Conservation (phyloP, 2,113 vertebrate species). For the Limanda limanda region DNA sequence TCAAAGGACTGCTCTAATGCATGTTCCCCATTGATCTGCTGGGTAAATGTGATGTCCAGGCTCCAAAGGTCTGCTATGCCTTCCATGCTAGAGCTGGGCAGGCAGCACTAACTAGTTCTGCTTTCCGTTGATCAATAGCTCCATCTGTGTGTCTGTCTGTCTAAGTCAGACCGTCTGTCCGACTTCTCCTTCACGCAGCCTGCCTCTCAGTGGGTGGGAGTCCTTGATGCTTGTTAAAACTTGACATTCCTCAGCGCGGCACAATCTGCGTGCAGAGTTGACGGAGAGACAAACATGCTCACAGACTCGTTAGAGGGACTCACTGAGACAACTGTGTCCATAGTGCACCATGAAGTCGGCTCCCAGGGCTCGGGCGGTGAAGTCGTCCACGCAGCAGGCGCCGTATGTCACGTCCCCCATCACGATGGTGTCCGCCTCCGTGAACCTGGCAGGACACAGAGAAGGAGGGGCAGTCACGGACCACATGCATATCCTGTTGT, state of each 20-base stretch:
- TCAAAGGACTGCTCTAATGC: conserved; percentile 78
- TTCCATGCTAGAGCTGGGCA: conserved; percentile 36
- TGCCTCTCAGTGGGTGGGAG: conserved; percentile 2
- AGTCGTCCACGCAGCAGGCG: conserved; percentile 97
- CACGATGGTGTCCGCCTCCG: conserved; percentile 90
- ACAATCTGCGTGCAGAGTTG: background rate
- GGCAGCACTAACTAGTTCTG: conserved; percentile 44
- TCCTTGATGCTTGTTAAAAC: conserved; percentile 11
- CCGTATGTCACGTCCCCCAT: conserved; percentile 99
- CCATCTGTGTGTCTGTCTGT: background rate
- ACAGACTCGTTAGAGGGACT: conserved; percentile 51
- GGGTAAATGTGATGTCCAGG: conserved; percentile 69
- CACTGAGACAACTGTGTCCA: conserved; percentile 97
- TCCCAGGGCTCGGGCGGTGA: conserved; percentile 92
- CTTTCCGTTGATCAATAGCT: conserved; percentile 48
- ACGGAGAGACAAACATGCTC: conserved; percentile 6
- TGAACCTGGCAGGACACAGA: conserved; percentile 86
- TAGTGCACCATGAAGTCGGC: conserved; percentile 99
- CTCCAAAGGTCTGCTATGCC: conserved; percentile 72
- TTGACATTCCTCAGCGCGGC: background rate
- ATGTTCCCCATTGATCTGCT: conserved; percentile 78
- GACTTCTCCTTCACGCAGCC: conserved; percentile 3
- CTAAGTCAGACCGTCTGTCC: background rate
- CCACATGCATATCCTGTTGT: conserved; percentile 16
- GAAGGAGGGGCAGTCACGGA: conserved; percentile 38